These are phyloP conservation scores for Dolomedes plantarius DNA, from an alignment of 2,888 invertebrate species.

Conservation along the genomic window DNA sequence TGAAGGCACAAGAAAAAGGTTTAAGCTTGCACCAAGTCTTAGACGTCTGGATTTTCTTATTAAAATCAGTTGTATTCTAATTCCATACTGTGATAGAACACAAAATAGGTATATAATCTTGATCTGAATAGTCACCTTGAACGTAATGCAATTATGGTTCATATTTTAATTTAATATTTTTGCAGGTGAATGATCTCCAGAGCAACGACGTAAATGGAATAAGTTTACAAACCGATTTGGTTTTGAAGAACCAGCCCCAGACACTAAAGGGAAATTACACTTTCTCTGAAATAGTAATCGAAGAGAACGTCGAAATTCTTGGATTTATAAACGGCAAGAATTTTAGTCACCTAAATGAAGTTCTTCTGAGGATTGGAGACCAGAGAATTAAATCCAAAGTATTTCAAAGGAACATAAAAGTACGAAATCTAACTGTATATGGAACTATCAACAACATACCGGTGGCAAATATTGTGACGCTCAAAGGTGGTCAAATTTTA, in stretches of 20 bases:
- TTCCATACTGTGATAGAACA: too few species aligned
- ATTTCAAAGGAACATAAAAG: constrained; percentile 42
- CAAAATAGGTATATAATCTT: too few species aligned
- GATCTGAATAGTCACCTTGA: too few species aligned
- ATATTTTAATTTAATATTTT: too few species aligned
- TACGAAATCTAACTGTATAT: constrained; percentile 44
- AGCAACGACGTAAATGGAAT: constrained; percentile 43
- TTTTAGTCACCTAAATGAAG: constrained; percentile 48
- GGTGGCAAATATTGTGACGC: constrained; percentile 54
- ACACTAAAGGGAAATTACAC: constrained; percentile 42
- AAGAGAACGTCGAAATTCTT: constrained; percentile 39
- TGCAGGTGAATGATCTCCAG: constrained; percentile 49
- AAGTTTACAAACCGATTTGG: constrained; percentile 49
- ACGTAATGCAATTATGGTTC: too few species aligned
- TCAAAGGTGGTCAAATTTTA: constrained; percentile 27
- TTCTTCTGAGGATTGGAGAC: constrained; percentile 46
- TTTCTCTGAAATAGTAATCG: constrained; percentile 40
- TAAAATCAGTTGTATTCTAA: too few species aligned
- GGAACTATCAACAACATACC: constrained; percentile 58
- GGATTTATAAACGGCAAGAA: constrained; percentile 52
- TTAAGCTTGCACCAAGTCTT: too few species aligned
- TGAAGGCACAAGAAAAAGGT: too few species aligned
- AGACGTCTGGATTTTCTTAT: too few species aligned
- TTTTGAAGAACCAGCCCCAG: constrained; percentile 39
- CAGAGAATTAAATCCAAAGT: constrained; percentile 49